phyloP scores from a whole-genome alignment of 1,140 invertebrate genomes.

The Drosophila pachea region DNA sequence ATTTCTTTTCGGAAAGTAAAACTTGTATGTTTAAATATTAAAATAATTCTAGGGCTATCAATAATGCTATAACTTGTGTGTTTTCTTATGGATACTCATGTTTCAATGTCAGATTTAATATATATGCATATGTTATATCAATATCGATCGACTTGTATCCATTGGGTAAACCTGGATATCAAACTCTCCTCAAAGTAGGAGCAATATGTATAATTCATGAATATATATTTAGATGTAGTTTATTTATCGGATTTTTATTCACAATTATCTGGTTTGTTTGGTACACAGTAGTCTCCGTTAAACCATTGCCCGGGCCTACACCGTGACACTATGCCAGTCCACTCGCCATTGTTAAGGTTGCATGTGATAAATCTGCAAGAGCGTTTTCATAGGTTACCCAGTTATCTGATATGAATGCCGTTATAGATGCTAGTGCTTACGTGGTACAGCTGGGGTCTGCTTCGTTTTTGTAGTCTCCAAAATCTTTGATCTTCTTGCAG shows the following conservation, averaged over 20 bases:
- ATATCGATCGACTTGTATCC: background rate
- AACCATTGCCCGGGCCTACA: background rate
- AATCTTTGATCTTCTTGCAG: slow-evolving; percentile 10
- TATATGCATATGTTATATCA: too few relatives aligned
- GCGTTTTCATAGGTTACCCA: background rate
- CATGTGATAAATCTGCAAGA: background rate
- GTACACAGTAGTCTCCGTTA: background rate
- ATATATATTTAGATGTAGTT: background rate
- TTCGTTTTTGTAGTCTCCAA: slow-evolving; percentile 23
- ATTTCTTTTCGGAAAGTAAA: background rate
- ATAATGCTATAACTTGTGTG: background rate
- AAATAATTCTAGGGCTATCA: background rate
- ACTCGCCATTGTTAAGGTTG: background rate
- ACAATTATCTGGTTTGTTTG: slow-evolving; percentile 28
- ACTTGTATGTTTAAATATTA: background rate
- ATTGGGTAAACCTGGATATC: background rate
- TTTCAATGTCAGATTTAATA: too few relatives aligned
- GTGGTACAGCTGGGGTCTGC: slow-evolving; percentile 34
- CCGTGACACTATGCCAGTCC: background rate
- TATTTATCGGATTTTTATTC: background rate
- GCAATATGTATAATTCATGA: background rate
- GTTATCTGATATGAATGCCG: background rate
- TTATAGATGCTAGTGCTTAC: slow-evolving; percentile 17
- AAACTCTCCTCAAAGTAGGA: background rate
- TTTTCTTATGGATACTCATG: background rate